phyloP scores from a whole-genome alignment of 2,797 vertebrate genomes.

The Bufotes viridis region DNA sequence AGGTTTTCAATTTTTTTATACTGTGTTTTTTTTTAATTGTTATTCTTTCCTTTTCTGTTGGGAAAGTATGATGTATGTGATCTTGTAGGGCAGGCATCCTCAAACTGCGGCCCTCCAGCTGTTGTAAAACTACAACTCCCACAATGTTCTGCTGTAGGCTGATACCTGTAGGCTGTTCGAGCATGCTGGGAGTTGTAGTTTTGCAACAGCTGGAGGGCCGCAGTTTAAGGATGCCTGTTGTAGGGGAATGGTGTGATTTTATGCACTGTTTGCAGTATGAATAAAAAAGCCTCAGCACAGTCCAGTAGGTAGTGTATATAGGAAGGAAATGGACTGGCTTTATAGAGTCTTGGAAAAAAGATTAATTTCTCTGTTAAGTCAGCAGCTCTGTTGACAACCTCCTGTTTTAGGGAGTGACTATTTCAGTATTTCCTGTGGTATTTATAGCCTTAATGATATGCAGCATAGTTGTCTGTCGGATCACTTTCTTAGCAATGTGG shows the following conservation, averaged over 20 bases:
- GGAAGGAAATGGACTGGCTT: conserved; percentile 34
- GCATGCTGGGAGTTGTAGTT: no score
- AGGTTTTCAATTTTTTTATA: no score
- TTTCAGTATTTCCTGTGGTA: conserved; percentile 61
- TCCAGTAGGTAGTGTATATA: not conserved
- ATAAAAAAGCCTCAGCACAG: not conserved
- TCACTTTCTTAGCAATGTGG: conserved; percentile 49
- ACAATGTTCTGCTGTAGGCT: no score
- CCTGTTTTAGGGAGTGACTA: conserved; percentile 52
- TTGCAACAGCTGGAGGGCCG: no score
- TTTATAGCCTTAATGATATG: conserved; percentile 52
- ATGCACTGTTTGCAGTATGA: not conserved
- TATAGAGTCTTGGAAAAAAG: conserved; percentile 48
- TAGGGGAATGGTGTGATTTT: not conserved
- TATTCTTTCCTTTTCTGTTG: not conserved
- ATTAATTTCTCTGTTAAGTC: conserved; percentile 53
- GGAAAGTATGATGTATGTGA: not conserved
- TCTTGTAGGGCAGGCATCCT: not conserved
- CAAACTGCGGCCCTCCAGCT: no score
- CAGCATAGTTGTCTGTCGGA: conserved; percentile 37
- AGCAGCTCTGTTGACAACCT: conserved; percentile 58
- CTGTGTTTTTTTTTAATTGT: not conserved
- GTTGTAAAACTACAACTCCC: no score
- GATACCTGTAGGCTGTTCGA: no score
- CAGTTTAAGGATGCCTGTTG: no score